phyloP scores from a whole-genome alignment of 2,113 vertebrate species.

The Dendropsophus ebraccatus region DNA sequence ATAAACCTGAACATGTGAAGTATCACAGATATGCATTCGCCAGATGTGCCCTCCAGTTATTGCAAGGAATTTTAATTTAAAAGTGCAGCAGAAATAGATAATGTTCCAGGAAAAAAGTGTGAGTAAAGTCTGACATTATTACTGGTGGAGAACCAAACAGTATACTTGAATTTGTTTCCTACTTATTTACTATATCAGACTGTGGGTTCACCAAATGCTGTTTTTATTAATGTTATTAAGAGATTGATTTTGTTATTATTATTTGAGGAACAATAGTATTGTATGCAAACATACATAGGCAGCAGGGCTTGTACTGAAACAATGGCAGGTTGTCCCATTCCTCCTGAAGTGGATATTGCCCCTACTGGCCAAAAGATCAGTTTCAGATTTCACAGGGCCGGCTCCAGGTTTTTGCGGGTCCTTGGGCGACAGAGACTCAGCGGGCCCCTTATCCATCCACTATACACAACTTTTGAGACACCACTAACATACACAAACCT shows the following conservation, averaged over 20 bases:
- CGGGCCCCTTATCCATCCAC: no score
- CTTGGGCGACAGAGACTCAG: no score
- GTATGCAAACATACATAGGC: neutral
- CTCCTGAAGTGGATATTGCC: no score
- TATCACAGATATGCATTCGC: slow-evolving; percentile 13
- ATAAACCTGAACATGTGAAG: slow-evolving; percentile 48
- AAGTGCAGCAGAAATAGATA: slow-evolving; percentile 23
- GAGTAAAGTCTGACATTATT: neutral
- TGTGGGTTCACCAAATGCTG: neutral
- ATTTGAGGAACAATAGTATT: neutral
- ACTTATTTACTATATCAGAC: neutral
- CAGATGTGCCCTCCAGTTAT: slow-evolving; percentile 41
- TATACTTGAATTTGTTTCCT: neutral
- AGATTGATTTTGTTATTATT: neutral
- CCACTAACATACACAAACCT: no score
- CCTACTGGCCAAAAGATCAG: no score
- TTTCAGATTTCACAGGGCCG: no score
- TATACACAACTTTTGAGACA: no score
- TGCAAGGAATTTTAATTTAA: slow-evolving; percentile 47
- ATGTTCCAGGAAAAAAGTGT: slow-evolving; percentile 3
- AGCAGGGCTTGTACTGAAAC: no score
- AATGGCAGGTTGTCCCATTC: no score
- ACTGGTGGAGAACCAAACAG: neutral
- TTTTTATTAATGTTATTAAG: neutral
- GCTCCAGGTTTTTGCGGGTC: no score